Base-by-base conservation (phyloP, 2,113 vertebrate species). In the Prunella himalayana region DNA sequence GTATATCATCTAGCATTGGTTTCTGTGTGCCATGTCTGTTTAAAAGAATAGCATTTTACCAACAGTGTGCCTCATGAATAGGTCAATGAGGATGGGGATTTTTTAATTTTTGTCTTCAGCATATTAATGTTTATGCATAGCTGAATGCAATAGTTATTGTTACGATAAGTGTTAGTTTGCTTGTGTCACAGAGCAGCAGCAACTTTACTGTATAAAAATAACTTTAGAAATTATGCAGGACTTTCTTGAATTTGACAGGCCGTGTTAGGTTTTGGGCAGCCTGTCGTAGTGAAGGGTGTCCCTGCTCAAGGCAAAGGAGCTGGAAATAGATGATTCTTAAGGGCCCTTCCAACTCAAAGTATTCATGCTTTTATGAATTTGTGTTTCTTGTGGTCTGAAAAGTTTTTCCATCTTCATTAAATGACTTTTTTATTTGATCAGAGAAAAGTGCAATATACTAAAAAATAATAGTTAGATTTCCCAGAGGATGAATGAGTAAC, bases 41-140 rank as follows among this genome's bases (percentile, higher is more conserved):
- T 49, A 63, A 66, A 88, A 80, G 61, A 37, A 79, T 93, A 82
- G 42, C 49, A 41, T 96, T 94, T 97, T 97, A 88, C 82, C 85
- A 91, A 95, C 86, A 91, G 86, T 45, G 86, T 97, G 94, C 95
- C 96, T 97, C 97, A 64, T 80, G 44, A 76, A 49, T 54, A 50
- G 64, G 93, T 96, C 77, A 59, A 35, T 92, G 92, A 86, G 73
- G 76, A 83, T 88, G 49, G 86, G 95, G 64, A 75, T 73, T 94
- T 94, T 77, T 96, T 80, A 5, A 23, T 47, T 88, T 53, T 77
- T 85, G 27, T 93, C 78, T 96, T 93, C 47, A 82, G 18, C 23
- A 57, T 85, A 60, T 71, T 94, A 84, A 45, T 64, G 60, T 93
- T 81, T 86, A 57, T 91, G 56, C 65, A 31, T 84, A 51, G 64